phyloP scores from a whole-genome alignment of 30 jellyfish, hydroid and myxozoan genomes.

The Aurelia coerulea region DNA sequence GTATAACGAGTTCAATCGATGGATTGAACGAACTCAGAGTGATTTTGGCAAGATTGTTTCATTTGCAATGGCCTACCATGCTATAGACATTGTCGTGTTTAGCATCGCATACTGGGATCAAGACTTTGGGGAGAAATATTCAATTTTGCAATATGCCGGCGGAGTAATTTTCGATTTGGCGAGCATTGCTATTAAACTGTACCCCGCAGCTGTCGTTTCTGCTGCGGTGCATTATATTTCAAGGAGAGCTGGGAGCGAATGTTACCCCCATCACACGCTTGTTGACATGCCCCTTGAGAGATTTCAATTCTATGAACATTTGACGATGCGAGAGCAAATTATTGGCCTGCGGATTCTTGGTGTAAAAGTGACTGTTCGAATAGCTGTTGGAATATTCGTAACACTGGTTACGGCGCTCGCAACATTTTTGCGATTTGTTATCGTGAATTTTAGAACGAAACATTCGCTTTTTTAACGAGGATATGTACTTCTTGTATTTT shows the following conservation, averaged over 20 bases:
- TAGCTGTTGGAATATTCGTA: slow-evolving; percentile 77
- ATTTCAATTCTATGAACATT: slow-evolving; percentile 62
- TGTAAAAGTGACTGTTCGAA: slow-evolving; percentile 64
- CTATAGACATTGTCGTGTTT: slow-evolving; percentile 68
- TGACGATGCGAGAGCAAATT: slow-evolving; percentile 53
- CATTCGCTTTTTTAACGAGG: slow-evolving; percentile 9
- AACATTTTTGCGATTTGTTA: slow-evolving; percentile 61
- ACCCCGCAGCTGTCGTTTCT: slow-evolving; percentile 83
- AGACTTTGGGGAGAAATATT: slow-evolving; percentile 65
- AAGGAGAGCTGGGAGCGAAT: slow-evolving; percentile 61
- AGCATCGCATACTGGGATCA: slow-evolving; percentile 76
- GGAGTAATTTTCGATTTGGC: slow-evolving; percentile 67
- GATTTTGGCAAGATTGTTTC: slow-evolving; percentile 76
- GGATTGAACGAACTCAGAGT: slow-evolving; percentile 81
- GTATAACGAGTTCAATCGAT: slow-evolving; percentile 72
- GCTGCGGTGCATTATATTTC: slow-evolving; percentile 62
- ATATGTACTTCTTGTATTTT: background rate
- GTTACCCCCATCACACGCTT: slow-evolving; percentile 35
- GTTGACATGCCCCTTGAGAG: slow-evolving; percentile 73
- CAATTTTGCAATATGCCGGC: slow-evolving; percentile 72
- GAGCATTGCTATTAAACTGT: slow-evolving; percentile 78
- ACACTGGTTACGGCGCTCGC: slow-evolving; percentile 71
- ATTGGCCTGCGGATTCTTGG: slow-evolving; percentile 82
- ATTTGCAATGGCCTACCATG: slow-evolving; percentile 82
- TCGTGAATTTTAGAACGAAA: slow-evolving; percentile 30